Percentiles rank a stretch among this genome's conserved stretches.
Evolutionary conservation across 2,797 vertebrate genomes (phyloP).

Genomic region (Pempheris klunzingeri): DNA sequence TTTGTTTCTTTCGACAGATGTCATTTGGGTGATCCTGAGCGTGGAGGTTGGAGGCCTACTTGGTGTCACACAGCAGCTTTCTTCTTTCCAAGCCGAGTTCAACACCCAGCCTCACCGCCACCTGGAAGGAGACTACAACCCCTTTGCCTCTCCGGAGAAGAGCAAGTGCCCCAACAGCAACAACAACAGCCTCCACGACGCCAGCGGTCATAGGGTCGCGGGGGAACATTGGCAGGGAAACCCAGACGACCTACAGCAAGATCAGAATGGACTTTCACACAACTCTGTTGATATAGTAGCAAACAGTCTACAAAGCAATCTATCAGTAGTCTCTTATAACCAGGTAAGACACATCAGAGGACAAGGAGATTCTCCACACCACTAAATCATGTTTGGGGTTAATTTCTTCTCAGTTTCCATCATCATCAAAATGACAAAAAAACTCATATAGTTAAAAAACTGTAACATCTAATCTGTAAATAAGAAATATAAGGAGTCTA

Average conservation of each 20-base stretch:
- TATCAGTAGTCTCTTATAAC: slow-evolving; percentile 99
- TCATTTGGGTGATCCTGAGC: slow-evolving; percentile 99
- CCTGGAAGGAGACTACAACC: slow-evolving; percentile 98
- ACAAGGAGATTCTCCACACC: neutral
- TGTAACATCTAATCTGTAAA: neutral
- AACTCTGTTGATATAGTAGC: slow-evolving; percentile 99
- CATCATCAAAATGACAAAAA: neutral
- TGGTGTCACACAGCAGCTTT: slow-evolving; percentile 99
- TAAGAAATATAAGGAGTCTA: too few species aligned
- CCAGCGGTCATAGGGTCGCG: slow-evolving; percentile 86
- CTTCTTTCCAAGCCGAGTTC: slow-evolving; percentile 98
- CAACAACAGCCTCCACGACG: slow-evolving; percentile 87
- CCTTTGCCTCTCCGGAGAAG: slow-evolving; percentile 98
- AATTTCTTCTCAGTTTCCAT: neutral
- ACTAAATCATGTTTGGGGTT: neutral
- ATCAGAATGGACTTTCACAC: slow-evolving; percentile 99
- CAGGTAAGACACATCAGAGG: slow-evolving; percentile 88
- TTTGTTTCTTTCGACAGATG: slow-evolving; percentile 84
- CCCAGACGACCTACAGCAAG: slow-evolving; percentile 95
- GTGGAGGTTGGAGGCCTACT: slow-evolving; percentile 98
- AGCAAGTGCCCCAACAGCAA: slow-evolving; percentile 94
- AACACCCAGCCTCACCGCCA: slow-evolving; percentile 98
- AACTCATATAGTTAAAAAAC: neutral
- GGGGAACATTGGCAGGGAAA: slow-evolving; percentile 93
- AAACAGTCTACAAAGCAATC: slow-evolving; percentile 98